Conservation (phyloP, 2,113 vertebrate genomes). For the Atherinomorus stipes region DNA sequence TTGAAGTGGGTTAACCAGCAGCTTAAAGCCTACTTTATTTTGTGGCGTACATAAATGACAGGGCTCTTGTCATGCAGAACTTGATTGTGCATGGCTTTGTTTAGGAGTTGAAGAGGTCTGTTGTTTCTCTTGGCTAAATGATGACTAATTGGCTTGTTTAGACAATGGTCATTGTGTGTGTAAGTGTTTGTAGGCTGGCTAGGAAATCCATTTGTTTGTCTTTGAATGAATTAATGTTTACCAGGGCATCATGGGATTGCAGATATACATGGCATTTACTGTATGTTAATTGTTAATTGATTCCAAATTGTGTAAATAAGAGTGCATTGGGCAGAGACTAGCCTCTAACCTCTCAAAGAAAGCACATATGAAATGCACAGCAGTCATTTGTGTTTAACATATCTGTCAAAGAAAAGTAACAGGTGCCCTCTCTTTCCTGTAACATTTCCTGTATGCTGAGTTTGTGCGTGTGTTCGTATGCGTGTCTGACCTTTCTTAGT, state of each 20-base stretch:
- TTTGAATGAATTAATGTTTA: background rate
- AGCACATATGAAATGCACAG: background rate
- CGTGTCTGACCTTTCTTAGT: slow-evolving; percentile 23
- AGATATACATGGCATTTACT: background rate
- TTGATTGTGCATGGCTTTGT: slow-evolving; percentile 47
- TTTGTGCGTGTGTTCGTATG: slow-evolving; percentile 50
- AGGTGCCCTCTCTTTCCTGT: slow-evolving; percentile 38
- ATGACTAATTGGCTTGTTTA: slow-evolving; percentile 48
- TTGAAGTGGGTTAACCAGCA: slow-evolving; percentile 30
- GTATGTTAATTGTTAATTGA: background rate
- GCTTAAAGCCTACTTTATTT: slow-evolving; percentile 6
- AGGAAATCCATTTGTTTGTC: background rate
- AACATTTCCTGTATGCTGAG: slow-evolving; percentile 52
- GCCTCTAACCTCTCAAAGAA: background rate
- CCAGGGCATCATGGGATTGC: background rate
- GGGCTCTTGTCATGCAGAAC: slow-evolving; percentile 31
- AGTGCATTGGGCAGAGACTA: background rate
- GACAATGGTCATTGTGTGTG: slow-evolving; percentile 55
- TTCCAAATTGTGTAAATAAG: background rate
- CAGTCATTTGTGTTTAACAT: slow-evolving; percentile 4
- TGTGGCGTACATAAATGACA: slow-evolving; percentile 13
- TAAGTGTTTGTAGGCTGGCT: slow-evolving; percentile 28
- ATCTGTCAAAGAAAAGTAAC: slow-evolving; percentile 45
- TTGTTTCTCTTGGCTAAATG: slow-evolving; percentile 55
- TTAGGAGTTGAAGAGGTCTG: slow-evolving; percentile 50